Evolutionary conservation across 2,113 vertebrate species (phyloP).

Genomic region (Argyrosomus japonicus): DNA sequence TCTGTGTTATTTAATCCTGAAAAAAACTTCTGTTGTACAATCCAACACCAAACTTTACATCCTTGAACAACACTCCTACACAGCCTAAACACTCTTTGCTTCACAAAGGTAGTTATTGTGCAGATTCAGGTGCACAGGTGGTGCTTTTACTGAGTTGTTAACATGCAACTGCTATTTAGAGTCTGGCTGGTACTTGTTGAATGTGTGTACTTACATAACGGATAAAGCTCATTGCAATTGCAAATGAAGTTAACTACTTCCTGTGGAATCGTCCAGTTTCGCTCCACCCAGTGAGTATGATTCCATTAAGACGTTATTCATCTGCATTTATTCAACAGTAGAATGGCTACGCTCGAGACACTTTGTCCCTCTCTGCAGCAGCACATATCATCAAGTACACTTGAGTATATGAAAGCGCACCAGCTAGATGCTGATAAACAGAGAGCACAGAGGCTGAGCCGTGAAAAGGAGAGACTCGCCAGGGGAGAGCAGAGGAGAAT

Average conservation of each 20-base stretch:
- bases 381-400: constrained; percentile 20
- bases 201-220: constrained; percentile 36
- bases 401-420: constrained; percentile 41
- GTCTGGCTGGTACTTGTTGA: constrained; percentile 13
- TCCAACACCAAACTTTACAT: background rate
- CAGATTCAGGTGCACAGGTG: constrained; percentile 5
- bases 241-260: constrained; percentile 37
- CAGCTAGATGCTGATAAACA: constrained; percentile 63
- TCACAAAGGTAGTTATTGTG: background rate
- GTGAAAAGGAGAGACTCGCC: constrained; percentile 46
- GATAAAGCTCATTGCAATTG: constrained; percentile 37
- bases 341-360: constrained; percentile 41
- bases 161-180: background rate
- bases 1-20: background rate
- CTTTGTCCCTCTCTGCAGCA: constrained; percentile 32
- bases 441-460: constrained; percentile 41
- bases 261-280: constrained; percentile 19
- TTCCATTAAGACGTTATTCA: constrained; percentile 40
- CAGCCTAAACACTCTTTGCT: background rate
- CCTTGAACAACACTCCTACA: background rate
- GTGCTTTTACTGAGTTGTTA: background rate
- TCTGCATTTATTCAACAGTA: constrained; percentile 54
- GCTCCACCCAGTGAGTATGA: constrained; percentile 2
- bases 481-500: constrained; percentile 56
- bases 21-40: background rate